Conservation (phyloP, 2,888 invertebrate genomes). For the Diarsia brunnea region DNA sequence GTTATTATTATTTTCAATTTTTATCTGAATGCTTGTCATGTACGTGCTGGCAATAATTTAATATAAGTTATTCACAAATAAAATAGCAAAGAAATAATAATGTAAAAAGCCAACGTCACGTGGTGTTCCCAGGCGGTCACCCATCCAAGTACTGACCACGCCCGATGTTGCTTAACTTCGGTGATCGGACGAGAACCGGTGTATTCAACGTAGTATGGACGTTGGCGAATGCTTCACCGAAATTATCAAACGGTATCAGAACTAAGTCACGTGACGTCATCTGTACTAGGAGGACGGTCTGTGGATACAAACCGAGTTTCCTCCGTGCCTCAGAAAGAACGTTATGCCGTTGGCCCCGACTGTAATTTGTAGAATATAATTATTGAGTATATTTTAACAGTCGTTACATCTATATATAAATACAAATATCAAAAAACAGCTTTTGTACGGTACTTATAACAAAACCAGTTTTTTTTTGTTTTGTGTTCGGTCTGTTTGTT, state of each 20-base stretch:
- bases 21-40: neutral
- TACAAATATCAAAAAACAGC: too few species aligned
- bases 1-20: neutral
- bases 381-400: too few species aligned
- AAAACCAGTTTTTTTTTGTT: too few species aligned
- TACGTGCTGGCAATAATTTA: neutral
- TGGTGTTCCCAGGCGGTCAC: conserved; percentile 86
- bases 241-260: neutral
- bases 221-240: conserved; percentile 28
- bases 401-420: too few species aligned
- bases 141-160: conserved; percentile 86
- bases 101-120: conserved; percentile 67
- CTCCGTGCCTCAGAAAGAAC: too few species aligned
- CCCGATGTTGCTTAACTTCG: conserved; percentile 87
- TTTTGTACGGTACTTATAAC: too few species aligned
- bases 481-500: too few species aligned
- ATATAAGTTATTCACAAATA: neutral
- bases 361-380: too few species aligned
- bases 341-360: too few species aligned
- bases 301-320: too few species aligned
- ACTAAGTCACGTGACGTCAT: neutral
- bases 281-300: too few species aligned
- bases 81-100: neutral
- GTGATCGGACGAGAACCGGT: conserved; percentile 88
- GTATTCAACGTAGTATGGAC: conserved; percentile 76